Conservation (phyloP, 2,888 invertebrate species). For the Balanococcus diminutus region DNA sequence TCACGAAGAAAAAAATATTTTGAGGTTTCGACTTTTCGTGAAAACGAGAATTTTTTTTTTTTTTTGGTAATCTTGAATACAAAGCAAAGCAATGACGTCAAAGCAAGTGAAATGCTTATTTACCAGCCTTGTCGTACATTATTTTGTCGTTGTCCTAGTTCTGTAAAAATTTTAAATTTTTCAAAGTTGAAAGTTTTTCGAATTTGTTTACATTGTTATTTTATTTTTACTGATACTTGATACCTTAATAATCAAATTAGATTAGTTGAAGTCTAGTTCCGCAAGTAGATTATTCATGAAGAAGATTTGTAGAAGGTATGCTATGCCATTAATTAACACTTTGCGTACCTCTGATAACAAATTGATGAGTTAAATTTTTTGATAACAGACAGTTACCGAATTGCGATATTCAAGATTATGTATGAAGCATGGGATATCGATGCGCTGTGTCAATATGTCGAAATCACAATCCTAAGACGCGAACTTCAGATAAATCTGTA, state of each 20-base stretch:
- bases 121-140: not conserved
- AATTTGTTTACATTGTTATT: not conserved
- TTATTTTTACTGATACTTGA: not conserved
- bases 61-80: not conserved
- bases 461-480: slow-evolving; percentile 15
- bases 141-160: not conserved
- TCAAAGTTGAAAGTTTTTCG: not conserved
- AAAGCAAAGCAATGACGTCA: not conserved
- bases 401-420: not conserved
- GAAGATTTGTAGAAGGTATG: not conserved
- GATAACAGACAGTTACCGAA: not conserved
- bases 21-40: too few relatives aligned
- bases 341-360: not conserved
- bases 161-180: not conserved
- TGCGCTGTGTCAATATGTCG: slow-evolving; percentile 38
- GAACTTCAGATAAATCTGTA: not conserved
- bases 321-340: not conserved
- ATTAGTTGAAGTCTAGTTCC: not conserved
- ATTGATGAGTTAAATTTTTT: not conserved
- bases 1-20: too few relatives aligned
- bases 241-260: not conserved
- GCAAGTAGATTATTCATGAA: not conserved
- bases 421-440: slow-evolving; percentile 42
- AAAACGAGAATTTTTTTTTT: too few relatives aligned
- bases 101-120: not conserved